Evolutionary conservation across 2,888 invertebrate species (phyloP).

Genomic region (Eutolmus rufibarbis): DNA sequence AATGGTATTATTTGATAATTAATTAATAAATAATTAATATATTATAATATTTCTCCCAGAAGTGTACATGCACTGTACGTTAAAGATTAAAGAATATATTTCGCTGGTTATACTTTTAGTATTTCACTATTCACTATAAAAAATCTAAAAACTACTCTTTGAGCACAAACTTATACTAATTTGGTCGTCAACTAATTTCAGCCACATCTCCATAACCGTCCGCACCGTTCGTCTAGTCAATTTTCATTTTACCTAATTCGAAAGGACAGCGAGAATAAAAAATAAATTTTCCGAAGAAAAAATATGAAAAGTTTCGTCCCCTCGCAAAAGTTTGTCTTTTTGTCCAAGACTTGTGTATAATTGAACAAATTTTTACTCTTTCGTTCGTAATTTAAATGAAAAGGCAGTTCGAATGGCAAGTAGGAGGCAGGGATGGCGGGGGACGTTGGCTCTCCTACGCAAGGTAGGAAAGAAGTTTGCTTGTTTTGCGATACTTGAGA

Average conservation of each 20-base stretch:
- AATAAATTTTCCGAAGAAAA: neutral
- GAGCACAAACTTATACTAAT: neutral
- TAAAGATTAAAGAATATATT: too few species aligned
- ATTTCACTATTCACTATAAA: neutral
- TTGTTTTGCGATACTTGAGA: conserved; percentile 16
- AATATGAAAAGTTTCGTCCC: neutral
- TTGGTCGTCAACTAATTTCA: neutral
- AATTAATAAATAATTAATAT: too few species aligned
- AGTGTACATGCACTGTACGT: too few species aligned
- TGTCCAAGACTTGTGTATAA: neutral
- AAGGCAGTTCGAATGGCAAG: neutral
- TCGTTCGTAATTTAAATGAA: conserved; percentile 24
- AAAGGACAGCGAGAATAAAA: neutral
- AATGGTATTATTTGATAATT: too few species aligned
- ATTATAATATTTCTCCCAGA: too few species aligned
- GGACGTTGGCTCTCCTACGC: neutral
- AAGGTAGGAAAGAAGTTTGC: conserved; percentile 10
- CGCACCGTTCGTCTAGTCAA: neutral
- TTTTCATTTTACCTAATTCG: neutral
- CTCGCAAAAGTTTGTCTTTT: neutral
- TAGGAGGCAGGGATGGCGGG: neutral
- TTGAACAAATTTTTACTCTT: conserved; percentile 24
- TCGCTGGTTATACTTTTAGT: neutral
- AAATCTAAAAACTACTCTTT: neutral
- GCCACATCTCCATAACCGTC: neutral